phyloP scores from a whole-genome alignment of 2,888 invertebrate genomes.

The Nomada hirtipes region DNA sequence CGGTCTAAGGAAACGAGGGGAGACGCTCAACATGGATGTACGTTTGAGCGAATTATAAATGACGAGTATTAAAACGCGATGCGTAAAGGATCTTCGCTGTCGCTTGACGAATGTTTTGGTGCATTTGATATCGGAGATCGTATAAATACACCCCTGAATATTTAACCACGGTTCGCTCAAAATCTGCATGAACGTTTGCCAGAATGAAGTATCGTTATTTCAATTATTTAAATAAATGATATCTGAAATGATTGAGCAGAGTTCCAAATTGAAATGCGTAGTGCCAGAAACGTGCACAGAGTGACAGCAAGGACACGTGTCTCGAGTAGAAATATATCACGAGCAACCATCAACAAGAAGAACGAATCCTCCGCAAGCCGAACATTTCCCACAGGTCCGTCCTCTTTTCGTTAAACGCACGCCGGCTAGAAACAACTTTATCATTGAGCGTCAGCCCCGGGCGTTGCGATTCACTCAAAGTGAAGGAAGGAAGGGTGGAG shows the following conservation, averaged over 20 bases:
- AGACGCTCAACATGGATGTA: background rate
- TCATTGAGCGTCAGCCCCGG: constrained; percentile 10
- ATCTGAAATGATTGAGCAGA: too few relatives aligned
- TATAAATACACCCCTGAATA: background rate
- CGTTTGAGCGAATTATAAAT: background rate
- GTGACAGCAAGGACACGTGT: background rate
- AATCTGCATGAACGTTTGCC: too few relatives aligned
- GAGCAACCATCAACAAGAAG: constrained; percentile 2
- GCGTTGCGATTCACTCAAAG: constrained; percentile 4
- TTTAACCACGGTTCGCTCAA: background rate
- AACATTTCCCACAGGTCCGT: background rate
- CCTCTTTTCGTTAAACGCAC: constrained; percentile 14
- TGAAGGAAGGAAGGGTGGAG: background rate
- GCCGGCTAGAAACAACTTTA: constrained; percentile 21
- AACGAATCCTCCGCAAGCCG: background rate
- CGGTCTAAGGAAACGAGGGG: background rate
- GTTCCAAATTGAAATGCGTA: too few relatives aligned
- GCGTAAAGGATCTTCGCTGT: background rate
- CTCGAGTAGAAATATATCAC: background rate
- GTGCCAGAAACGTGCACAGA: too few relatives aligned
- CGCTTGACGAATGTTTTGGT: background rate
- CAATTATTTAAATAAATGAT: too few relatives aligned
- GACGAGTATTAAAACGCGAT: background rate
- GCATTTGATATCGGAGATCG: background rate
- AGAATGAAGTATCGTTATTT: background rate